phyloP scores from a whole-genome alignment of 2,888 invertebrate genomes.

The Odontothrips loti region DNA sequence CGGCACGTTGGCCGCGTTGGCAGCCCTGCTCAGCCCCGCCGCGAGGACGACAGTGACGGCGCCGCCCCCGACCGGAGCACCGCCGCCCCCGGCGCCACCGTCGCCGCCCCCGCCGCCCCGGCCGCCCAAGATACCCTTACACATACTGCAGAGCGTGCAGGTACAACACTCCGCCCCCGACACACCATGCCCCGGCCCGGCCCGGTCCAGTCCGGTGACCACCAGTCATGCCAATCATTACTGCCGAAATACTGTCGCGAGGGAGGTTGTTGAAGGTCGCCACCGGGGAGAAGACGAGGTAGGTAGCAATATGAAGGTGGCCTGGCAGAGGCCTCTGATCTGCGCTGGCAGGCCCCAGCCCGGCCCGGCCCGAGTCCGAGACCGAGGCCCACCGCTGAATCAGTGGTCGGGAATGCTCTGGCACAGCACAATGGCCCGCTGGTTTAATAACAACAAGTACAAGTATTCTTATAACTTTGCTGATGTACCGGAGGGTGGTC shows the following conservation, averaged over 20 bases:
- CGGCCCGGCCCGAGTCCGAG: background rate
- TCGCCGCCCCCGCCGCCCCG: slow-evolving; percentile 12
- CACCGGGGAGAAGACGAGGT: too few species aligned
- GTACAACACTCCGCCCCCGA: too few species aligned
- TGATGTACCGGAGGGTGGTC: too few species aligned
- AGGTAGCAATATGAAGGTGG: background rate
- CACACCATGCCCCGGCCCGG: too few species aligned
- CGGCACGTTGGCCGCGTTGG: slow-evolving; percentile 9
- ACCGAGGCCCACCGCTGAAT: background rate
- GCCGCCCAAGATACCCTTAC: slow-evolving; percentile 12
- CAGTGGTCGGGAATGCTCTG: background rate
- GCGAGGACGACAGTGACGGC: background rate
- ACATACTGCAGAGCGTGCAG: slow-evolving; percentile 16
- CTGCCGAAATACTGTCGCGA: too few species aligned
- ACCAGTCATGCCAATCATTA: too few species aligned
- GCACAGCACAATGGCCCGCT: background rate
- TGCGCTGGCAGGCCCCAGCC: background rate
- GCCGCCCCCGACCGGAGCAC: background rate
- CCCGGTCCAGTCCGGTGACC: too few species aligned
- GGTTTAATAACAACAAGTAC: background rate
- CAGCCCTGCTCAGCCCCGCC: slow-evolving; percentile 19
- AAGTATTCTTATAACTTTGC: too few species aligned
- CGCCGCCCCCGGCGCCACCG: slow-evolving; percentile 8
- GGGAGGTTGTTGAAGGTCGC: too few species aligned
- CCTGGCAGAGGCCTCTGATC: background rate